phyloP scores from a whole-genome alignment of 1,140 invertebrate genomes.

The Calephelis virginiensis region DNA sequence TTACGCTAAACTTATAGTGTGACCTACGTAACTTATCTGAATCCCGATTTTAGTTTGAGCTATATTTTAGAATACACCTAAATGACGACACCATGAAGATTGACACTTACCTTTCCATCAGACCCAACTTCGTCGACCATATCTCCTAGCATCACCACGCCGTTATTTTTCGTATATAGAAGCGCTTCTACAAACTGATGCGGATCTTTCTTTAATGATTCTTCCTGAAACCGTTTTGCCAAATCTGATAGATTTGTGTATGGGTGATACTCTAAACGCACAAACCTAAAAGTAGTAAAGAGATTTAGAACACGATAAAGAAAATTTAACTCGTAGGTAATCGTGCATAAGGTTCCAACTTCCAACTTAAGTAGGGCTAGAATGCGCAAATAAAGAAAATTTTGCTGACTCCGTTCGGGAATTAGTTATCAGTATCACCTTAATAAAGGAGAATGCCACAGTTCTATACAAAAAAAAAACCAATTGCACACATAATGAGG shows the following conservation, averaged over 20 bases:
- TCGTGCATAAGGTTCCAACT: no score
- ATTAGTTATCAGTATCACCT: no score
- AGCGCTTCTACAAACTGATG: conserved; percentile 90
- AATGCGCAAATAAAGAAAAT: no score
- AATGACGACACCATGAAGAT: not conserved
- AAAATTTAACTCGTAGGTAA: no score
- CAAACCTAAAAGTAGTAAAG: conserved; percentile 68
- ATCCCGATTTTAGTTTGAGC: no score
- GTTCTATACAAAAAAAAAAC: no score
- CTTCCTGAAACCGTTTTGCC: conserved; percentile 74
- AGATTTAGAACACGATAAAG: not conserved
- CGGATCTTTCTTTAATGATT: conserved; percentile 72
- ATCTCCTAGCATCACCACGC: conserved; percentile 88
- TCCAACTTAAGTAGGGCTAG: no score
- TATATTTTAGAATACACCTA: not conserved
- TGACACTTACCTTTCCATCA: conserved; percentile 79
- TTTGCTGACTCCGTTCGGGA: no score
- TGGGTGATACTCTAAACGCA: conserved; percentile 85
- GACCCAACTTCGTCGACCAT: conserved; percentile 80
- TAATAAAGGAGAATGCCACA: no score
- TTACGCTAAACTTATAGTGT: no score
- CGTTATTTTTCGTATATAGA: conserved; percentile 81
- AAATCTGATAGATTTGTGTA: conserved; percentile 79
- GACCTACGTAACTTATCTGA: no score
- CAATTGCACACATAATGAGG: no score